Evolutionary conservation across 1,140 invertebrate genomes (phyloP), one percentile per base, ranked within the genome.

Genomic region (Pomphorhynchus laevis): DNA sequence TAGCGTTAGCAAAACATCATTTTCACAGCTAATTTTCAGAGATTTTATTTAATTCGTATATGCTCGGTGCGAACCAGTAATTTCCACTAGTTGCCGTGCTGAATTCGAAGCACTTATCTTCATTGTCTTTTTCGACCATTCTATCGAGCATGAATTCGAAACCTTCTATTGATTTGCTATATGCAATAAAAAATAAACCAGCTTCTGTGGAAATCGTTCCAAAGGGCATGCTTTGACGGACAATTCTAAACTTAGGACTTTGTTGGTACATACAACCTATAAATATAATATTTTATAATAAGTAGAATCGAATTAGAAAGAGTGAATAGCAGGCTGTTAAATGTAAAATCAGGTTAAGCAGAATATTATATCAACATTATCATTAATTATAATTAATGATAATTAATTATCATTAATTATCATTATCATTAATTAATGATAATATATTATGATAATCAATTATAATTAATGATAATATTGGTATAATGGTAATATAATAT

Each of bases 111-210:
- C n/a, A n/a, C n/a, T n/a, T n/a, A n/a, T n/a, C 45, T 22, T 50
- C 52, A 2, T 45, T 47, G 6, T 44, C 47, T 20, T 45, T 43
- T 11, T 51, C 51, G n/a, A 54, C 51, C 53, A 55, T 55, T 6
- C 51, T 41, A 34, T 55, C 49, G 34, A 55, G 32, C 52, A 53
- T 53, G 39, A 40, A 55, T 34, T 55, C 47, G 23, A 49, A 47
- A 42, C 52, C 52, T 9, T 47, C 33, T 3, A 50, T 48, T 16
- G 45, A 45, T 1, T 47, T 49, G 16, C 50, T 47, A 33, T 55
- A 55, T 12, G 48, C 52, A 31, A 55, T 53, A 45, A 55, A 55
- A 39, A 55, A 55, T 1, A 55, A 46, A 14, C 53, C 53, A 16
- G 45, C 44, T 12, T 50, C 50, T 1, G 45, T 48, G 11, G 33